phyloP scores from a whole-genome alignment of 1,140 invertebrate species.

The Lasioglossum albipes region DNA sequence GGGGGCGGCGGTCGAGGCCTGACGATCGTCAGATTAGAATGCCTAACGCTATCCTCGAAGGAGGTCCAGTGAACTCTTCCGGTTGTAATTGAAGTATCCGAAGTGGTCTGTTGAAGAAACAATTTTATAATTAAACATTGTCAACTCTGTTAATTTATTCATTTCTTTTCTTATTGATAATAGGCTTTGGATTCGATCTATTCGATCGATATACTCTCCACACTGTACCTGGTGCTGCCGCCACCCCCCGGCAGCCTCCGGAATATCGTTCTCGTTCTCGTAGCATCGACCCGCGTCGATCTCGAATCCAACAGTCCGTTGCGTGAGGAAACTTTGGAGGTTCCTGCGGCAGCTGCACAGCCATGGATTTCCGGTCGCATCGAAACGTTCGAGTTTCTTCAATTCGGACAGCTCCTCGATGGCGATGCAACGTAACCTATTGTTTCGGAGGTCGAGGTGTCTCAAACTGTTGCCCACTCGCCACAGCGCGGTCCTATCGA shows the following conservation, averaged over 20 bases:
- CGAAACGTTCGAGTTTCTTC: constrained; percentile 54
- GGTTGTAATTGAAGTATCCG: background rate
- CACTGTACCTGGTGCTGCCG: constrained; percentile 13
- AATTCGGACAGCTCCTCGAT: constrained; percentile 48
- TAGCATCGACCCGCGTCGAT: constrained; percentile 57
- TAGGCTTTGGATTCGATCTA: too few species aligned
- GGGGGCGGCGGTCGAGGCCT: constrained; percentile 2
- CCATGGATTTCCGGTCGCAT: constrained; percentile 64
- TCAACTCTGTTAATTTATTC: too few species aligned
- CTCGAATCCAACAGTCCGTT: constrained; percentile 60
- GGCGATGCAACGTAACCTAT: constrained; percentile 58
- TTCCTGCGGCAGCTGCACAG: constrained; percentile 55
- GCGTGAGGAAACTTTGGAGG: constrained; percentile 47
- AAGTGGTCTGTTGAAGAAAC: background rate
- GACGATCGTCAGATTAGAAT: constrained; percentile 36
- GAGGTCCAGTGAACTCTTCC: constrained; percentile 52
- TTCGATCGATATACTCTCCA: too few species aligned
- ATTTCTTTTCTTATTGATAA: too few species aligned
- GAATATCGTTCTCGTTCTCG: constrained; percentile 26
- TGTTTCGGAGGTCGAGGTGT: constrained; percentile 56
- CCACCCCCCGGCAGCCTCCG: background rate
- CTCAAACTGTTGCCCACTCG: constrained; percentile 47
- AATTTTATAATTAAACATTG: background rate
- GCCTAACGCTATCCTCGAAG: constrained; percentile 38
- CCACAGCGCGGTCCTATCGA: constrained; percentile 52